Conservation (phyloP, 2,113 vertebrate species). For the Anthoscopus minutus region DNA sequence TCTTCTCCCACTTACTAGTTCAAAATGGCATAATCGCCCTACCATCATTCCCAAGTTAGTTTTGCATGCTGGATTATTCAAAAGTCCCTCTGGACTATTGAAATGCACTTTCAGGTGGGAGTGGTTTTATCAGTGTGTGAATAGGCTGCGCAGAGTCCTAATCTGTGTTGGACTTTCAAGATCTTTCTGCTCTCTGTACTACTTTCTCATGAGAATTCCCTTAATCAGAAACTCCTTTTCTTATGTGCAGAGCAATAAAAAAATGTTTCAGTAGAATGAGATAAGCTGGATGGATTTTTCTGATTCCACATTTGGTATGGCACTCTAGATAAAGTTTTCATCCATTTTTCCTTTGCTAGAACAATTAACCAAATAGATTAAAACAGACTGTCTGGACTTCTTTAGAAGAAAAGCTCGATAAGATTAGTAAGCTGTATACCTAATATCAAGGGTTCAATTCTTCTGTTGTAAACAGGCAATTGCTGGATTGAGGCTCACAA, state of each 20-base stretch:
- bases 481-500: neutral
- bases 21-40: neutral
- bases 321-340: neutral
- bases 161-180: neutral
- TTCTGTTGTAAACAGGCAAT: neutral
- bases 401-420: neutral
- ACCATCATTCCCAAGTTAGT: neutral
- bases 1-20: neutral
- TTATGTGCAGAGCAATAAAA: neutral
- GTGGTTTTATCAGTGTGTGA: neutral
- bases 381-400: neutral
- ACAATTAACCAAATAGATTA: neutral
- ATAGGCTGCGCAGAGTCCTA: neutral
- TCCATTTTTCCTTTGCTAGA: neutral
- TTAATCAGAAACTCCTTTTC: neutral
- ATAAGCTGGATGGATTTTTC: neutral
- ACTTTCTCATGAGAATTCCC: neutral
- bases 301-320: neutral
- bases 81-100: neutral
- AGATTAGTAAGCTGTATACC: neutral
- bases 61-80: neutral
- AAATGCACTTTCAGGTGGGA: neutral
- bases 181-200: neutral
- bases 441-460: neutral
- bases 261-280: neutral